phyloP scores from a whole-genome alignment of 2,113 vertebrate species.

The Shinisaurus crocodilurus region DNA sequence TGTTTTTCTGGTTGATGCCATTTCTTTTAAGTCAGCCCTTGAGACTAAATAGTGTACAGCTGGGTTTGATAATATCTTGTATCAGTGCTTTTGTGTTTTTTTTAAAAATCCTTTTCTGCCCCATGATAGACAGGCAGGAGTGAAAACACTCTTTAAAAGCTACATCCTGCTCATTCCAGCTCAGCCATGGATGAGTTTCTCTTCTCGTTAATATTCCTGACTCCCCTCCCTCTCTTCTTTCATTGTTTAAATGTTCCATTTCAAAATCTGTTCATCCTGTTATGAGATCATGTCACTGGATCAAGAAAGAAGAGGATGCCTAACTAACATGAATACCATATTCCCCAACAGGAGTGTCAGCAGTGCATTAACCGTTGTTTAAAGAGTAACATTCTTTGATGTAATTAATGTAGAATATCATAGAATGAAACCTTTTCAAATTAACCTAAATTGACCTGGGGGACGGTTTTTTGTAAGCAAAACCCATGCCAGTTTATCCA shows the following conservation, averaged over 20 bases:
- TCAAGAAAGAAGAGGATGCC: slow-evolving; percentile 57
- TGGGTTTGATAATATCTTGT: slow-evolving; percentile 85
- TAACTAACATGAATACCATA: slow-evolving; percentile 1
- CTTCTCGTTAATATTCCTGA: slow-evolving; percentile 64
- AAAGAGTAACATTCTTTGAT: slow-evolving; percentile 28
- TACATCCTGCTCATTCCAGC: slow-evolving; percentile 60
- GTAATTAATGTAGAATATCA: slow-evolving; percentile 66
- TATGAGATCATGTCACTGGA: slow-evolving; percentile 60
- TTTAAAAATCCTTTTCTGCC: slow-evolving; percentile 68
- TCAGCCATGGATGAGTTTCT: slow-evolving; percentile 46
- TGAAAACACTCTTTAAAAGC: slow-evolving; percentile 69
- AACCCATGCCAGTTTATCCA: slow-evolving; percentile 40
- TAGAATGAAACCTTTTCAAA: slow-evolving; percentile 51
- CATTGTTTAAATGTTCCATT: slow-evolving; percentile 68
- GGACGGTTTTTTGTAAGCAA: slow-evolving; percentile 52
- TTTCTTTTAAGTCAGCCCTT: slow-evolving; percentile 85
- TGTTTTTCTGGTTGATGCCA: slow-evolving; percentile 75
- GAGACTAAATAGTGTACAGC: slow-evolving; percentile 83
- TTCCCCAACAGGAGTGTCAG: slow-evolving; percentile 44
- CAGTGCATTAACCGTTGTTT: slow-evolving; percentile 45
- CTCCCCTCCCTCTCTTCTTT: slow-evolving; percentile 25
- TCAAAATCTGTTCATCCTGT: slow-evolving; percentile 58
- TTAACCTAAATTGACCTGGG: slow-evolving; percentile 55
- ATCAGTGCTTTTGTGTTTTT: slow-evolving; percentile 70
- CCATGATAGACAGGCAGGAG: slow-evolving; percentile 75